Percentiles rank a stretch among this genome's conserved stretches.
Conservation (phyloP, 2,888 invertebrate genomes). For the Neoaliturus tenellus region DNA sequence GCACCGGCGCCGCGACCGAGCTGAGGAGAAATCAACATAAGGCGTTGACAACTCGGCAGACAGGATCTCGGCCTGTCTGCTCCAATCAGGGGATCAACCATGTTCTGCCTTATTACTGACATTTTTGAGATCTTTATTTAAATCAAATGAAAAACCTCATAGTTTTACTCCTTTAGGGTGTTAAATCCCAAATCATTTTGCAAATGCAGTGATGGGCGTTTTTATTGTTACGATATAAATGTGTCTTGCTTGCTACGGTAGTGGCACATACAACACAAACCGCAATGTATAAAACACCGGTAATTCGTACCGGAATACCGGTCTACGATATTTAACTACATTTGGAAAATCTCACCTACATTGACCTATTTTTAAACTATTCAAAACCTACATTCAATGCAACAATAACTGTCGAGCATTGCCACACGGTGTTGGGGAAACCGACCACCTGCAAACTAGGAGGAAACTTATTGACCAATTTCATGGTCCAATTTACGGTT, state of each 20-base stretch:
- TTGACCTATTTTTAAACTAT: neutral
- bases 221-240: too few species aligned
- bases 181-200: too few species aligned
- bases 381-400: neutral
- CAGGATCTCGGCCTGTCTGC: neutral
- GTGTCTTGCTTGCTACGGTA: too few species aligned
- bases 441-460: slow-evolving; percentile 9
- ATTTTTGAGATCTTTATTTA: neutral
- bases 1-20: too few species aligned
- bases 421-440: neutral
- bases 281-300: neutral
- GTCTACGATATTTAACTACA: too few species aligned
- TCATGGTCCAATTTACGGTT: slow-evolving; percentile 47
- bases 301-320: too few species aligned
- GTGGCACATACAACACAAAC: too few species aligned
- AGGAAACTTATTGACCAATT: slow-evolving; percentile 48
- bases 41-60: neutral
- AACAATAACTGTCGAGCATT: neutral
- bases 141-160: neutral
- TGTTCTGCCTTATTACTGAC: neutral
- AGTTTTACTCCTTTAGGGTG: too few species aligned
- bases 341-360: too few species aligned
- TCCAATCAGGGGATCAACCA: neutral
- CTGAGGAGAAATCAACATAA: neutral
- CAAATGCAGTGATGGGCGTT: too few species aligned